Evolutionary conservation across 2,888 invertebrate genomes (phyloP).

Genomic region (Eupithecia inturbata): DNA sequence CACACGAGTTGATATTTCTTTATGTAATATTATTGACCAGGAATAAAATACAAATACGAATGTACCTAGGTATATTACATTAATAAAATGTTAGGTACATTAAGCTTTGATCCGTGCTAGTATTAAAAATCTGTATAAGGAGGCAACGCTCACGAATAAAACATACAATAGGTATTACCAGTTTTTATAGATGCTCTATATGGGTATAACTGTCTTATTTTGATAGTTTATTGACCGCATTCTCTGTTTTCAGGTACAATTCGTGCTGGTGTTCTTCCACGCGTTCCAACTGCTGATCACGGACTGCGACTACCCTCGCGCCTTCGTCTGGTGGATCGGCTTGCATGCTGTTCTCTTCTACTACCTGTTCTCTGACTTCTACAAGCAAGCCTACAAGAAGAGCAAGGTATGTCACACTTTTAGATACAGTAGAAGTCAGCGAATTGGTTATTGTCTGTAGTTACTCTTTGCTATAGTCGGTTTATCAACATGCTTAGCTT

Average conservation of each 20-base stretch:
- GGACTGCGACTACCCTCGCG: conserved; percentile 95
- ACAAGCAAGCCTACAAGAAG: conserved; percentile 89
- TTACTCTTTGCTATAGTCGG: not conserved
- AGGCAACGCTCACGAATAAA: not conserved
- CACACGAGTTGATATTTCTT: not conserved
- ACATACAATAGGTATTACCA: not conserved
- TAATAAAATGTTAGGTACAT: not conserved
- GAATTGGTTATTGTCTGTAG: not conserved
- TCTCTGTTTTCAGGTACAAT: conserved; percentile 88
- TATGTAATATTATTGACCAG: too few species aligned
- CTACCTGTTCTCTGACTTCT: conserved; percentile 96
- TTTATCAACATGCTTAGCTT: not conserved
- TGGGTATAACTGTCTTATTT: not conserved
- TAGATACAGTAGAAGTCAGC: not conserved
- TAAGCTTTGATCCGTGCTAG: not conserved
- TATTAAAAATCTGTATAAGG: not conserved
- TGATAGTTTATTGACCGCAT: not conserved
- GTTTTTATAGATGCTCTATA: not conserved
- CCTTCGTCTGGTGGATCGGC: conserved; percentile 96
- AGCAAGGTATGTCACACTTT: conserved; percentile 29
- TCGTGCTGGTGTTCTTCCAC: conserved; percentile 93
- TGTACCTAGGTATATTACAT: too few species aligned
- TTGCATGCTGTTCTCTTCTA: conserved; percentile 96
- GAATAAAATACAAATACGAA: not conserved
- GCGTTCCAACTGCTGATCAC: conserved; percentile 94